Percentiles rank a stretch among this genome's conserved stretches.
Conservation (phyloP, 2,888 invertebrate species). For the Eulithis prunata region DNA sequence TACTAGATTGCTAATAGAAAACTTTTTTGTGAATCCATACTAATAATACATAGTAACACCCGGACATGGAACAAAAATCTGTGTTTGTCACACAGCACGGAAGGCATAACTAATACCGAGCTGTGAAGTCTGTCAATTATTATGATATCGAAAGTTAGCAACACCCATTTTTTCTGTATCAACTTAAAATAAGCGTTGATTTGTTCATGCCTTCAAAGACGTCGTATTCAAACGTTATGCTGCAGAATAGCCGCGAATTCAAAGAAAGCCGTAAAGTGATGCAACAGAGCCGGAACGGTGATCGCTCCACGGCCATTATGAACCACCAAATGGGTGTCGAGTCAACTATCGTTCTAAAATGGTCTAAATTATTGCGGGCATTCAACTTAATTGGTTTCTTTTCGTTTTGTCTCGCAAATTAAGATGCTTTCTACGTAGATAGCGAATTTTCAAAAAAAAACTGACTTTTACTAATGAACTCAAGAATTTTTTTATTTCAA, state of each 20-base stretch:
- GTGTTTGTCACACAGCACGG: too few relatives aligned
- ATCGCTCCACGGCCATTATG: constrained; percentile 46
- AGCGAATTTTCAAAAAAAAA: not conserved
- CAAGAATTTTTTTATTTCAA: too few relatives aligned
- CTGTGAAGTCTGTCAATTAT: too few relatives aligned
- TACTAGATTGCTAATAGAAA: too few relatives aligned
- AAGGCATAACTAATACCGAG: too few relatives aligned
- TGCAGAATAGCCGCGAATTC: constrained; percentile 22
- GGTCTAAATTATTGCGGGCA: constrained; percentile 37
- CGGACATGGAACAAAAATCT: too few relatives aligned
- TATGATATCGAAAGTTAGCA: too few relatives aligned
- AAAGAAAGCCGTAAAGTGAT: constrained; percentile 69
- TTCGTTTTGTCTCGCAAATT: constrained; percentile 14
- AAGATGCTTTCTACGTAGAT: constrained; percentile 14
- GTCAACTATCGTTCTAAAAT: constrained; percentile 38
- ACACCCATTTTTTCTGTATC: not conserved
- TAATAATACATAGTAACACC: too few relatives aligned
- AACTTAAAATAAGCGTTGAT: not conserved
- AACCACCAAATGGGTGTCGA: constrained; percentile 39
- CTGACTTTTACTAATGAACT: too few relatives aligned
- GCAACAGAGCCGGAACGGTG: constrained; percentile 56
- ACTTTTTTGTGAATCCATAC: too few relatives aligned
- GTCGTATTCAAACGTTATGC: constrained; percentile 2
- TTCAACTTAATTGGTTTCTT: constrained; percentile 27
- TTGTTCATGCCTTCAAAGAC: constrained; percentile 4